These are phyloP conservation scores for Zhengitettix transpicula DNA, from an alignment of 2,888 invertebrate species.

Conservation along the genomic window DNA sequence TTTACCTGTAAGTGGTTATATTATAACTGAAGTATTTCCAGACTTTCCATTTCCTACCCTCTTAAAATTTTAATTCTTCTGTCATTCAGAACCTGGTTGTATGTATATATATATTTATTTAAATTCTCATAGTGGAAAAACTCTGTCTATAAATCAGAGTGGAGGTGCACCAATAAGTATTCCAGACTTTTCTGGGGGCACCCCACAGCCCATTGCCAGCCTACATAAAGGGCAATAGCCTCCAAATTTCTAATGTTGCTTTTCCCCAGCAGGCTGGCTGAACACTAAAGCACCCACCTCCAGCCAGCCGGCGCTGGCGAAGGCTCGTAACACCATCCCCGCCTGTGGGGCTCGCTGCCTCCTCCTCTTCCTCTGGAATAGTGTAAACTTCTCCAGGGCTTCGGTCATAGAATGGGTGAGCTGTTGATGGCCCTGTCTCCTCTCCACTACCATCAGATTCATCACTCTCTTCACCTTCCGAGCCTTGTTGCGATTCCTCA, in stretches of 20 bases:
- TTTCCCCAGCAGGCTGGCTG: neutral
- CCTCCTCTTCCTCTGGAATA: slow-evolving; percentile 32
- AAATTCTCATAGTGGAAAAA: slow-evolving; percentile 12
- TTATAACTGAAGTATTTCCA: too few species aligned
- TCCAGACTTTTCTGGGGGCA: too few species aligned
- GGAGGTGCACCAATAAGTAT: neutral
- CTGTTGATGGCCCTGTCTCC: neutral
- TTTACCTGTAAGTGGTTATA: too few species aligned
- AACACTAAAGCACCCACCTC: slow-evolving; percentile 8
- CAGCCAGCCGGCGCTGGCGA: slow-evolving; percentile 18
- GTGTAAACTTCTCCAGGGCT: slow-evolving; percentile 32
- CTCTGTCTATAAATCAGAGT: slow-evolving; percentile 9
- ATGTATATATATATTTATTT: too few species aligned
- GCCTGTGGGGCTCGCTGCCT: slow-evolving; percentile 27
- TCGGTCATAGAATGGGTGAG: slow-evolving; percentile 22
- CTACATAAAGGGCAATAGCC: neutral
- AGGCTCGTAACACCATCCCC: slow-evolving; percentile 28
- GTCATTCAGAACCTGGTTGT: too few species aligned
- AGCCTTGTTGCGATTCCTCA: neutral
- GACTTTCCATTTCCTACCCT: too few species aligned
- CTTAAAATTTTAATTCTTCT: too few species aligned
- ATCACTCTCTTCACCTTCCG: neutral
- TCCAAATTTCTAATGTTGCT: neutral
- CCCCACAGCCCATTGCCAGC: neutral
- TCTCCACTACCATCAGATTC: neutral